phyloP scores from a whole-genome alignment of 2,113 vertebrate species.

The Megaptera novaeangliae region DNA sequence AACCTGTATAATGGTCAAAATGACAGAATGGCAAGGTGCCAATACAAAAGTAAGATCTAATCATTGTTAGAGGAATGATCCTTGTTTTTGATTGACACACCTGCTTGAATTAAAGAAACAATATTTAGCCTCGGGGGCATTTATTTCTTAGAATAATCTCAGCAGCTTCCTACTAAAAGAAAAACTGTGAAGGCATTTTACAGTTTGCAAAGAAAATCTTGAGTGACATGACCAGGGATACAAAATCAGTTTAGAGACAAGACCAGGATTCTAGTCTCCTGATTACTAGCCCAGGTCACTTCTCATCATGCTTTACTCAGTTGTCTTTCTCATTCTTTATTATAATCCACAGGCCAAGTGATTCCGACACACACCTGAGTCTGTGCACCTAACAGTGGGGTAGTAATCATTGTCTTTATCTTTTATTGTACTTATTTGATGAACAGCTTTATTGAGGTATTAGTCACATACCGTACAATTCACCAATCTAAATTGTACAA shows the following conservation, averaged over 20 bases:
- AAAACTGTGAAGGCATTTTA: neutral
- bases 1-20: neutral
- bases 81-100: slow-evolving; percentile 3
- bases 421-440: neutral
- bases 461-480: neutral
- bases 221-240: neutral
- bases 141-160: slow-evolving; percentile 14
- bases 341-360: neutral
- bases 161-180: neutral
- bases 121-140: neutral
- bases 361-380: neutral
- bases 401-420: neutral
- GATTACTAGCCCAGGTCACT: neutral
- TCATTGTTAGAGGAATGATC: neutral
- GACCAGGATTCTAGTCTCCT: neutral
- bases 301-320: neutral
- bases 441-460: neutral
- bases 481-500: neutral
- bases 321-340: neutral
- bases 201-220: slow-evolving; percentile 15
- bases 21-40: neutral
- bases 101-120: slow-evolving; percentile 13
- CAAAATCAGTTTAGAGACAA: slow-evolving; percentile 3
- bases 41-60: slow-evolving; percentile 3
- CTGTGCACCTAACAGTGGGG: neutral